Conservation (phyloP, 2,888 invertebrate genomes). For the Cynaeus angustus region DNA sequence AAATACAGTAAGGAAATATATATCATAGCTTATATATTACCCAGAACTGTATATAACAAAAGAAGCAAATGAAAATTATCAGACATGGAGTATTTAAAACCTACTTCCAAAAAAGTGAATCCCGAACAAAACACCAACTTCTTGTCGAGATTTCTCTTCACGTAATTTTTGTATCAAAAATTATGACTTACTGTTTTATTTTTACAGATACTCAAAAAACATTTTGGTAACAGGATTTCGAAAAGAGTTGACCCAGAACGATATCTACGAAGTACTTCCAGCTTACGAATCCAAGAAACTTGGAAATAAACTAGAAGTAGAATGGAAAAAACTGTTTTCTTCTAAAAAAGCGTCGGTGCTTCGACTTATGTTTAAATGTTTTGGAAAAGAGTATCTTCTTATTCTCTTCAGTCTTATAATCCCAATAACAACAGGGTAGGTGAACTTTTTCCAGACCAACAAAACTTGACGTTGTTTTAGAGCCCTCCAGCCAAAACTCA, state of each 20-base stretch:
- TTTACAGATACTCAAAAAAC: background rate
- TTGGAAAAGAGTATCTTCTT: background rate
- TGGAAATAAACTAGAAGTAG: conserved; percentile 4
- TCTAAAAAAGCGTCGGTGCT: background rate
- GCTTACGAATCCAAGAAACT: background rate
- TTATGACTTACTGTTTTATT: background rate
- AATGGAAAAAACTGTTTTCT: background rate
- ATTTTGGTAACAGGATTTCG: background rate
- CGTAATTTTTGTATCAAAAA: background rate
- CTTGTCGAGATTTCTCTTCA: background rate
- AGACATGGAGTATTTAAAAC: background rate
- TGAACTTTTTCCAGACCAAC: background rate
- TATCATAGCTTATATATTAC: no score
- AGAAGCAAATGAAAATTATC: no score
- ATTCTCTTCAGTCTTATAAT: background rate
- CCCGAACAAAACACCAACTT: background rate
- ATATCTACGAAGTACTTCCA: conserved; percentile 13
- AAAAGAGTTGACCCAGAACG: background rate
- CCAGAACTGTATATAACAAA: no score
- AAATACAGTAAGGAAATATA: no score
- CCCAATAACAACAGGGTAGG: background rate
- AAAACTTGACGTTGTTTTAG: background rate
- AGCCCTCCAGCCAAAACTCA: background rate
- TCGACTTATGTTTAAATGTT: background rate
- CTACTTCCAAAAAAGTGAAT: background rate